These are phyloP conservation scores for Eonycteris spelaea DNA, from an alignment of 2,113 vertebrate species.

Conservation along the genomic window DNA sequence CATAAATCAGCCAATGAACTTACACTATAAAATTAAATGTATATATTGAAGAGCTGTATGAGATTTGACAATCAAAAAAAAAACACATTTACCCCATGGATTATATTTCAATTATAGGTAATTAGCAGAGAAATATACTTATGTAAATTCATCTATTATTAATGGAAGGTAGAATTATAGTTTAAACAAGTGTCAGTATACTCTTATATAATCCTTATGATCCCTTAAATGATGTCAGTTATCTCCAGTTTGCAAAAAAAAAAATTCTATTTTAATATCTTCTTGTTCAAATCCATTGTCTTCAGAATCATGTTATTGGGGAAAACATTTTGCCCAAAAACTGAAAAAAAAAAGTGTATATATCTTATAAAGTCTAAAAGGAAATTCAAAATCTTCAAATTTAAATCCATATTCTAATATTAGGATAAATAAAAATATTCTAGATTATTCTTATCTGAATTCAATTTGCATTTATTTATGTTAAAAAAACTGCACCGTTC, in stretches of 20 bases:
- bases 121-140: conserved; percentile 62
- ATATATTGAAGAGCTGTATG: not conserved
- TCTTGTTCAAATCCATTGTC: not conserved
- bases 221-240: conserved; percentile 66
- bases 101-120: conserved; percentile 61
- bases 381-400: not conserved
- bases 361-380: not conserved
- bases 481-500: not conserved
- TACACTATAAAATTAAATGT: conserved; percentile 3
- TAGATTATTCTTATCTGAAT: not conserved
- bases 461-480: not conserved
- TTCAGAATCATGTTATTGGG: not conserved
- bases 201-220: conserved; percentile 67
- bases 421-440: not conserved
- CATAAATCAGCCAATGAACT: not conserved
- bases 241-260: conserved; percentile 44
- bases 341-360: not conserved
- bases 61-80: not conserved
- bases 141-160: conserved; percentile 44
- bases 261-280: not conserved
- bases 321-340: not conserved
- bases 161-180: conserved; percentile 68
- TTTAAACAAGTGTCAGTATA: conserved; percentile 49
- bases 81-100: conserved; percentile 48
- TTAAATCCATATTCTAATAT: not conserved